Evolutionary conservation across 2,888 invertebrate genomes (phyloP).

Genomic region (Carabus problematicus): DNA sequence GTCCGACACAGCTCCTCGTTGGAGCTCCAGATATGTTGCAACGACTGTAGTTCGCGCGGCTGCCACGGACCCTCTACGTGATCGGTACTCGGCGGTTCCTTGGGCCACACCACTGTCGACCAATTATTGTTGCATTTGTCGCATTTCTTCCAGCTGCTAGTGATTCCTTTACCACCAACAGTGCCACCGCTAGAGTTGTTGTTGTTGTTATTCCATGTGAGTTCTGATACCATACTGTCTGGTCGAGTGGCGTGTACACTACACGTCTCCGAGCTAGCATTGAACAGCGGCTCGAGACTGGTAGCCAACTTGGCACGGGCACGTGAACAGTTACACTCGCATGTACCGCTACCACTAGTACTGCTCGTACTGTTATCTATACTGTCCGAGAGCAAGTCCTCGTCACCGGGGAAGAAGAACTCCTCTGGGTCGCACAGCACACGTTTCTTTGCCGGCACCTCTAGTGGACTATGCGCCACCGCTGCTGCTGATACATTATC

Average conservation of each 20-base stretch:
- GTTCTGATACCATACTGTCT: constrained; percentile 51
- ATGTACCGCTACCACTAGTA: background rate
- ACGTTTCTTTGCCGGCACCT: constrained; percentile 47
- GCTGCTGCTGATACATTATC: too few relatives aligned
- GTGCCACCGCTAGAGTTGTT: constrained; percentile 42
- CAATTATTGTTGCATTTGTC: constrained; percentile 58
- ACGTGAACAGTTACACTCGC: constrained; percentile 42
- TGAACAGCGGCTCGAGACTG: constrained; percentile 46
- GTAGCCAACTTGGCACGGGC: constrained; percentile 41
- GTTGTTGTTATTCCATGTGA: constrained; percentile 52
- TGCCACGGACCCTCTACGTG: constrained; percentile 8
- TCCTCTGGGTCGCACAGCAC: constrained; percentile 48
- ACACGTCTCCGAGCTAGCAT: constrained; percentile 44
- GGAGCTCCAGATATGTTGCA: constrained; percentile 55
- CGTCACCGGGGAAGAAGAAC: constrained; percentile 52
- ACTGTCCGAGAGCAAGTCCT: constrained; percentile 46
- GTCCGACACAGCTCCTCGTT: constrained; percentile 56
- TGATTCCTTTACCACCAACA: background rate
- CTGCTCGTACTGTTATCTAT: constrained; percentile 29
- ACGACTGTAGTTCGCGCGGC: constrained; percentile 47
- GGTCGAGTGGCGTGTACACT: constrained; percentile 43
- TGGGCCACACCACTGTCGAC: constrained; percentile 47
- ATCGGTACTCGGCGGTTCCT: constrained; percentile 23
- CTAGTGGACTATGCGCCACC: constrained; percentile 31
- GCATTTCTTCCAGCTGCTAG: constrained; percentile 53